Base-by-base conservation (phyloP, 1,140 invertebrate genomes). In the Papilio glaucus region DNA sequence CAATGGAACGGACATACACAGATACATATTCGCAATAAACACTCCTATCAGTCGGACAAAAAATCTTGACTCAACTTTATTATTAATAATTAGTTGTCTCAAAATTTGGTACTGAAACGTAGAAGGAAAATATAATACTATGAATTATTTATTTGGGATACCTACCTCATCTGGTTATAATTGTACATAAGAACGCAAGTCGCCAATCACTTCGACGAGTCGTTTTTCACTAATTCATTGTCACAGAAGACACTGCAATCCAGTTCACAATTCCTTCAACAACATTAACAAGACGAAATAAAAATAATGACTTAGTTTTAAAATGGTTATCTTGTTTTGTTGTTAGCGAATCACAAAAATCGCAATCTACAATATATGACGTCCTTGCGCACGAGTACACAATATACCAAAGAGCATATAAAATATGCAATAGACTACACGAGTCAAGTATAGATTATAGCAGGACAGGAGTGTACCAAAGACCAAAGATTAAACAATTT, bases 211-310 rank as follows among this genome's bases (percentile, higher is more conserved):
- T 4, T 18, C 13, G 1, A 53, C n/a, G 15, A 53, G 15, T 63
- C 38, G 13, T 38, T 39, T 38, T 15, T 63, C 29, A 65, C 62
- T 65, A 65, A 38, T 21, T 9, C 62, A 65, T 65, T 18, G 62
- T 65, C 62, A 65, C 62, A 39, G 7, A 37, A 63, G 18, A 21
- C 62, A 65, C 62, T 65, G 62, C 37, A 65, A 65, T 65, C 62
- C 62, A 65, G 62, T 65, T 37, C 4, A 65, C 37, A 41, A 33
- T 33, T 39, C 4, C 12, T 33, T 61, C 26, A 29, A 26, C 2
- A 10, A 33, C 24, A 8, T 39, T 63, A 24, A 21, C 33, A 39
- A 7, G 3, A 38, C n/a, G 21, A 33, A 18, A 63, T n/a, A 39
- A 37, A 15, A 53, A 42, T 13, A 15, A 13, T 3, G 8, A 12